A percentile compares a stretch with the other conserved stretches of the same genome.
Evolutionary conservation across 2,888 invertebrate genomes (phyloP).

Genomic region (Aromia moschata): DNA sequence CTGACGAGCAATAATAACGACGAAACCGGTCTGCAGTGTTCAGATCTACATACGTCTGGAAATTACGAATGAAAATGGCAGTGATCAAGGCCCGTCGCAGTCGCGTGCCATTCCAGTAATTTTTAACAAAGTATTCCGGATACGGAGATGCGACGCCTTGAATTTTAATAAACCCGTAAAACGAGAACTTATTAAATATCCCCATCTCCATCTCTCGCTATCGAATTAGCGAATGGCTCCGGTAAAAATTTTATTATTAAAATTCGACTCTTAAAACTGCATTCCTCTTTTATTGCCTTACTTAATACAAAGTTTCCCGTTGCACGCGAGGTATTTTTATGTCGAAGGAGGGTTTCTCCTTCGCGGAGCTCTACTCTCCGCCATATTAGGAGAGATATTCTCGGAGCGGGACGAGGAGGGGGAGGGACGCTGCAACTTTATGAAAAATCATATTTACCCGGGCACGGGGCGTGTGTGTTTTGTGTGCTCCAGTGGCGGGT

Average conservation of each 20-base stretch:
- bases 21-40: no score
- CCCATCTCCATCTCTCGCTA: background rate
- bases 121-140: slow-evolving; percentile 6
- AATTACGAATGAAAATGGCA: no score
- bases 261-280: slow-evolving; percentile 12
- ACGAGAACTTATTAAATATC: slow-evolving; percentile 16
- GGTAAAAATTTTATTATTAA: slow-evolving; percentile 25
- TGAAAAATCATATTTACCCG: no score
- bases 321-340: slow-evolving; percentile 16
- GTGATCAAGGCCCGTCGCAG: background rate
- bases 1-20: no score
- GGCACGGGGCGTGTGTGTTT: no score
- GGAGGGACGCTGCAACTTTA: no score
- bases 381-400: background rate
- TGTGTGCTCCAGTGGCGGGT: no score
- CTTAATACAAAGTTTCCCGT: slow-evolving; percentile 21
- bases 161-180: slow-evolving; percentile 18
- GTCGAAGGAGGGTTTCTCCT: slow-evolving; percentile 11
- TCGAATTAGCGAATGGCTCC: slow-evolving; percentile 12
- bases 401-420: no score
- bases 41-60: no score
- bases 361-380: background rate
- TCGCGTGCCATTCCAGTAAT: no score
- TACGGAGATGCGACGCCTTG: background rate
- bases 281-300: slow-evolving; percentile 19